Evolutionary conservation across 2,113 vertebrate genomes (phyloP), one percentile per base, ranked within the genome.

Genomic region (Ctenomys sociabilis): DNA sequence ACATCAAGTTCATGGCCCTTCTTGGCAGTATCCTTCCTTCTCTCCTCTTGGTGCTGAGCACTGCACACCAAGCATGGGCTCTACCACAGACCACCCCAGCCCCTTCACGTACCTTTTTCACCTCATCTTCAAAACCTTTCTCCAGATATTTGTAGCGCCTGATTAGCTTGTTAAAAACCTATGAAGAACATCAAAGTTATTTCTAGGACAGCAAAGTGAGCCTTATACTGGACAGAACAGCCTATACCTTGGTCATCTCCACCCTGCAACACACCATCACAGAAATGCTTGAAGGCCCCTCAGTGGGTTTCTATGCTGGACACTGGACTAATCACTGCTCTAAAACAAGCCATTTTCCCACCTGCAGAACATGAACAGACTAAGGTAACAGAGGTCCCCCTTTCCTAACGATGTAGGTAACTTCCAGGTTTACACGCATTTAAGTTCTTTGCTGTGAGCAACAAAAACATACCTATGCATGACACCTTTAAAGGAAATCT

Each of bases 81-180:
- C 7, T 28, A 54, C 9, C 10, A 9, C 32, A 24, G 10, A n/a
- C n/a, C n/a, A n/a, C 52, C 1, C 14, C 22, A 57, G 37, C 1
- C 52, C 68, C n/a, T 70, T 24, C 26, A 70, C 98, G 94, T 98
- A 99, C 99, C 99, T 99, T 99, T 99, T 99, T 99, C 95, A 99
- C 99, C 98, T 99, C 99, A 98, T 99, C 99, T 98, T 99, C 99
- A 98, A 99, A 99, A 96, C 99, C 99, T 98, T 99, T 99, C 98
- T 99, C 99, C 99, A 99, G 99, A 99, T 99, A 99, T 98, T 99
- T 99, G 99, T 99, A 99, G 98, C 99, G 99, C 98, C 99, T 99
- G 99, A 99, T 99, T 98, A 99, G 98, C 98, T 99, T 99, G 99
- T 99, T 99, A 99, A 99, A 99, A 99, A 99, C 99, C 99, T 99